Percentiles rank a stretch among this genome's conserved stretches.
These are phyloP conservation scores for Apodemia mormo DNA, from an alignment of 2,888 invertebrate genomes.

Conservation along the genomic window DNA sequence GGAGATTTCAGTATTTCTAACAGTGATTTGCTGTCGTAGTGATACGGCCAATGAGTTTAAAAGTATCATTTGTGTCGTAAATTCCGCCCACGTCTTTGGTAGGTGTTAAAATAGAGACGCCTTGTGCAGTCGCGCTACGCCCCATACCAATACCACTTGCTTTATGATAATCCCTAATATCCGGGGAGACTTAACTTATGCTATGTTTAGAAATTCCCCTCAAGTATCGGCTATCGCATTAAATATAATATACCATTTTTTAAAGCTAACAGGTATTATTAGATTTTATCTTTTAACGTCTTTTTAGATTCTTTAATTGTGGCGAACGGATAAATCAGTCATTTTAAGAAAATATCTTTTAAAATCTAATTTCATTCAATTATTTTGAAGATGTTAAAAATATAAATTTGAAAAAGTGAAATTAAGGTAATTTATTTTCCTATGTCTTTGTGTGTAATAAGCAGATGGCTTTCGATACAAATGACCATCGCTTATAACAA, in stretches of 20 bases:
- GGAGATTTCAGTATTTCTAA: neutral
- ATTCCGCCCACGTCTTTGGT: slow-evolving; percentile 71
- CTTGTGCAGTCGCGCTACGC: slow-evolving; percentile 69
- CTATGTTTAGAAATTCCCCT: slow-evolving; percentile 55
- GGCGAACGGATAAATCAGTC: too few species aligned
- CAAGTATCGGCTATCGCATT: neutral
- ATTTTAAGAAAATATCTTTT: too few species aligned
- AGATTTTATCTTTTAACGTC: neutral
- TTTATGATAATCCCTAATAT: slow-evolving; percentile 81
- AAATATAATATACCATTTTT: slow-evolving; percentile 1
- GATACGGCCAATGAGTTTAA: slow-evolving; percentile 23
- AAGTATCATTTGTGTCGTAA: slow-evolving; percentile 58
- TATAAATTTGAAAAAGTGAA: too few species aligned
- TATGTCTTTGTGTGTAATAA: too few species aligned
- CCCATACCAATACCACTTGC: slow-evolving; percentile 70
- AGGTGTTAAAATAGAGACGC: slow-evolving; percentile 80
- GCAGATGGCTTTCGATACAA: too few species aligned
- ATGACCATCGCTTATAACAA: too few species aligned
- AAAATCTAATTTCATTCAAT: too few species aligned
- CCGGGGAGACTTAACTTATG: slow-evolving; percentile 58
- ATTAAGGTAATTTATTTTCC: too few species aligned
- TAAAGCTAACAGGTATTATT: slow-evolving; percentile 1
- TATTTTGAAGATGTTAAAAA: too few species aligned
- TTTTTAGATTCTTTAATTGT: too few species aligned
- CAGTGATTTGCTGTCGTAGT: slow-evolving; percentile 17